Base-by-base conservation (phyloP, 2,888 invertebrate genomes). In the Scaptomyza tumidula region DNA sequence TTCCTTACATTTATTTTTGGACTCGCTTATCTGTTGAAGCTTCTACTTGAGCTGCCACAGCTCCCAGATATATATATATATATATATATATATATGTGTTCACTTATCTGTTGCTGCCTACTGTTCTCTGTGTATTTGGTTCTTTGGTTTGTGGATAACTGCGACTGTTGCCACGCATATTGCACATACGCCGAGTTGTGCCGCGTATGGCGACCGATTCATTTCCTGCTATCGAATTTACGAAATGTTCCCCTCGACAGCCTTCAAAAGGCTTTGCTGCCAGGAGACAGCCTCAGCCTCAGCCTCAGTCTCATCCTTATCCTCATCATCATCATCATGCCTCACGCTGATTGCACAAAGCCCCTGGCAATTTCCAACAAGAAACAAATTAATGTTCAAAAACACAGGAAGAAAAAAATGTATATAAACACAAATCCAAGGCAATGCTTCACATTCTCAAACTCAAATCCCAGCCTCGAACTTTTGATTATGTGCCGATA, bases 321-420 rank as follows among this genome's bases (percentile, higher is more conserved):
- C 33, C 0, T 29, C 33, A 33, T 49, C 70, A 80, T 9, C 33
- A 6, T 29, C 33, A 33, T 49, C 62, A 64, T 43, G 72, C 68
- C 78, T 66, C 71, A 80, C 78, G 82, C 80, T 85, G 87, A 85
- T 85, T 87, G 86, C 86, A 76, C 75, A 85, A 76, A 82, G 85
- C 87, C 80, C 71, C 62, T 55, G 82, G 78, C 80, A 74, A 74
- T 68, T 72, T 78, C 65, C 66, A 39, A 41, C 74, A 72, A 76
- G 71, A 74, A 87, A 80, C 78, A 87, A 85, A 85, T 85, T 85
- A 85, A 87, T 80, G 78, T 75, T 72, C 24, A 33, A 37, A 46
- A 45, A 13, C 27, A 37, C 2, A 24, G 5, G 24, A 24, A 41
- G 14, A 31, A 29, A 16, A 11, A 44, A 43, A 43, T 10, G 52